These are phyloP conservation scores for Neocrepidodera transversa DNA, from an alignment of 2,888 invertebrate genomes.

Conservation along the genomic window DNA sequence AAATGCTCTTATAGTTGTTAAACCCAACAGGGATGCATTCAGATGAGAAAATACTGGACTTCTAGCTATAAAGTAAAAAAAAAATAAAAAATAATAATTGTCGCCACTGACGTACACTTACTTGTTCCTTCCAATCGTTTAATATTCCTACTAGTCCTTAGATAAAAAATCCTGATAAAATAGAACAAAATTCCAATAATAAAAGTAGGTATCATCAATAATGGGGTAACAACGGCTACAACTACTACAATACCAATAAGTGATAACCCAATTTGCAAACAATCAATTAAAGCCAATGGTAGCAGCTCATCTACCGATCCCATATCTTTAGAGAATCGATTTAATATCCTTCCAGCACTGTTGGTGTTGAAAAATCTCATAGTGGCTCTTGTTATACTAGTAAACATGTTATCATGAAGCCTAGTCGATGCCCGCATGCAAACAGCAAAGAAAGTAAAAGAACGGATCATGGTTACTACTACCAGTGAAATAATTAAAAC, in stretches of 20 bases:
- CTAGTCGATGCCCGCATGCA: slow-evolving; percentile 64
- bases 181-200: slow-evolving; percentile 71
- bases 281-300: slow-evolving; percentile 63
- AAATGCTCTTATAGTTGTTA: slow-evolving; percentile 91
- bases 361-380: slow-evolving; percentile 75
- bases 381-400: slow-evolving; percentile 66
- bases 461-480: slow-evolving; percentile 59
- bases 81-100: no score
- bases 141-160: slow-evolving; percentile 77
- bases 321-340: slow-evolving; percentile 76
- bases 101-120: no score
- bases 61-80: slow-evolving; percentile 68
- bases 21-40: slow-evolving; percentile 86
- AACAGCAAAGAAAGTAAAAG: slow-evolving; percentile 63
- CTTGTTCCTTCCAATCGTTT: slow-evolving; percentile 76
- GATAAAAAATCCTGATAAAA: slow-evolving; percentile 71
- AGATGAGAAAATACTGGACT: slow-evolving; percentile 96
- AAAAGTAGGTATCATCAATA: slow-evolving; percentile 71
- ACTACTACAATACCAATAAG: slow-evolving; percentile 77
- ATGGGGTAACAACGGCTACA: slow-evolving; percentile 74
- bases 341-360: slow-evolving; percentile 68
- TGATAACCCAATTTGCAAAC: slow-evolving; percentile 65
- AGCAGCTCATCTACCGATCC: slow-evolving; percentile 66
- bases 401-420: slow-evolving; percentile 64
- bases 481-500: slow-evolving; percentile 60